Evolutionary conservation across 2,888 invertebrate species (phyloP).

Genomic region (Prenolepis imparis): DNA sequence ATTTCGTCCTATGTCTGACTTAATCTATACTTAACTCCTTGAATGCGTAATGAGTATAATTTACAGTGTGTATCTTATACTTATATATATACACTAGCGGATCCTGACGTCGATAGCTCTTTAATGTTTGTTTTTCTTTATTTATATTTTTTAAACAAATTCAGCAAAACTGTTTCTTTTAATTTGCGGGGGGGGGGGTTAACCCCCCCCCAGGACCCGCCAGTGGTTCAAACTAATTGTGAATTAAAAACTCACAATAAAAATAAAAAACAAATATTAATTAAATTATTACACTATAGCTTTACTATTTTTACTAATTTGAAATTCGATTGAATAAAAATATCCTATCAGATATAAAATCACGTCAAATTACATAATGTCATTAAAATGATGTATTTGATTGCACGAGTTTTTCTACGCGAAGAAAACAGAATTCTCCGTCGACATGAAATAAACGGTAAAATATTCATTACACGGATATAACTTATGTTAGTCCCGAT

Average conservation of each 20-base stretch:
- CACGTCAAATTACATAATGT: background rate
- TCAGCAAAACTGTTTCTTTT: too few species aligned
- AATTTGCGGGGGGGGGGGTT: too few species aligned
- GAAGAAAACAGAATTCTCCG: background rate
- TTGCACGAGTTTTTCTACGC: background rate
- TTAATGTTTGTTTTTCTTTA: too few species aligned
- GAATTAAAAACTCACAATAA: background rate
- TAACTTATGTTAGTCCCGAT: background rate
- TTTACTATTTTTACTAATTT: background rate
- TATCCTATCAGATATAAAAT: background rate
- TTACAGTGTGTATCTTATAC: too few species aligned
- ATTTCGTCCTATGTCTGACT: too few species aligned
- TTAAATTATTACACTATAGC: background rate
- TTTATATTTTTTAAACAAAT: too few species aligned
- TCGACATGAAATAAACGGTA: conserved; percentile 2
- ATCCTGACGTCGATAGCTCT: too few species aligned
- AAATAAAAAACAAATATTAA: background rate
- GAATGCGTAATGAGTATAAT: too few species aligned
- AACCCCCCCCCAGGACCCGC: too few species aligned
- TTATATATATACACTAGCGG: too few species aligned
- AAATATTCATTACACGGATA: conserved; percentile 30
- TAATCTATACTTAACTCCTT: too few species aligned
- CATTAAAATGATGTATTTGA: background rate
- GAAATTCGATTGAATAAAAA: background rate
- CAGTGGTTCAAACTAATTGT: background rate